Base-by-base conservation (phyloP, 2,113 vertebrate genomes). In the Amia ocellicauda region DNA sequence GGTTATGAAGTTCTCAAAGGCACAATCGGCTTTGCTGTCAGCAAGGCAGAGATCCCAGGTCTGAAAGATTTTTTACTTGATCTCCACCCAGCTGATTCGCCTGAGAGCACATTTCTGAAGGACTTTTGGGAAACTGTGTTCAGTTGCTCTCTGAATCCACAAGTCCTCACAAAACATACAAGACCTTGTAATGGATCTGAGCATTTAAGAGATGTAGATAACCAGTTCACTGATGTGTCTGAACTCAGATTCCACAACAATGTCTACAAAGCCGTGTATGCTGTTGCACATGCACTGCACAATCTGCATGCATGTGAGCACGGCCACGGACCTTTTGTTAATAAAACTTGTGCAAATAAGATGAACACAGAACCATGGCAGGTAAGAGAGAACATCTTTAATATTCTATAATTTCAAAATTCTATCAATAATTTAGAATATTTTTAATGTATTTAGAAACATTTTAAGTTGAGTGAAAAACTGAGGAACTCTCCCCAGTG, bases 71-170 rank as follows among this genome's bases (percentile, higher is more conserved):
- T 88, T 69, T 74, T 91, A 59, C 78, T 74, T 29, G 36, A 69
- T 26, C 72, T 88, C 40, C 78, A 81, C 22, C 87, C 85, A 1
- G 81, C 83, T 14, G 77, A 81, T 51, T 86, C 84, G 43, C 83
- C 87, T 0, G 40, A 77, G 31, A 88, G 87, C 64, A 50, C n/a
- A 31, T 86, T 90, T 70, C 60, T 88, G 26, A 78, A 60, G 62
- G 82, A 88, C 29, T 87, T 90, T 69, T 91, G 88, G 89, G 86
- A 90, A 65, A 57, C 62, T 1, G 64, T 74, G 3, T 91, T 91
- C 51, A 63, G 85, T 67, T 90, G 88, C 40, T 72, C 77, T 31
- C 64, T 88, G 31, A 75, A 47, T 40, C 41, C 4, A 11, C 17
- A 24, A 59, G 67, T 2, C 27, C 23, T 29, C 17, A 52, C 20